These are phyloP conservation scores for Leucophenga maculata DNA, from an alignment of 2,888 invertebrate genomes.

Conservation along the genomic window DNA sequence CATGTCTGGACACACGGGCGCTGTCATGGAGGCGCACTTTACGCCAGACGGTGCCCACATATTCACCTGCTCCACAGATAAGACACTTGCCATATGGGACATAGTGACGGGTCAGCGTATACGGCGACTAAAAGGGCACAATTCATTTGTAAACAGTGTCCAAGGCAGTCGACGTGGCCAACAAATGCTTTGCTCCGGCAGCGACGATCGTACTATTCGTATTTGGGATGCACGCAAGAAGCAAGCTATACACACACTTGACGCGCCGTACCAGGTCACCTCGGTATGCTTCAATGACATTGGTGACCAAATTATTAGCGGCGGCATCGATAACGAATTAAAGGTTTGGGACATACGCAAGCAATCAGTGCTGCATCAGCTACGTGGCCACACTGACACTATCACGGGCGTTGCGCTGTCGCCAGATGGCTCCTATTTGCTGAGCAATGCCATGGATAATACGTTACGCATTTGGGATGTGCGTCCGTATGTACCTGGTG, in stretches of 20 bases:
- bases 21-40: conserved; percentile 93
- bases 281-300: conserved; percentile 95
- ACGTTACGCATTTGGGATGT: conserved; percentile 97
- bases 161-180: conserved; percentile 85
- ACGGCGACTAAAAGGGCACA: conserved; percentile 90
- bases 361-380: conserved; percentile 81
- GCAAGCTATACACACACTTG: conserved; percentile 82
- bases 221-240: conserved; percentile 94
- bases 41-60: conserved; percentile 88
- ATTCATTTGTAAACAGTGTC: conserved; percentile 82
- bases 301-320: conserved; percentile 93
- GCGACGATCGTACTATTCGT: conserved; percentile 93
- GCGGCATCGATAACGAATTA: conserved; percentile 97
- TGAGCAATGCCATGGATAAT: conserved; percentile 98
- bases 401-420: conserved; percentile 85
- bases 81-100: conserved; percentile 96
- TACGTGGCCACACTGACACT: conserved; percentile 96
- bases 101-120: conserved; percentile 88
- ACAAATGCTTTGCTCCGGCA: conserved; percentile 91
- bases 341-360: conserved; percentile 98
- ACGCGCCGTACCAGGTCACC: conserved; percentile 84
- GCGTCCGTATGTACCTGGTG: conserved; percentile 92
- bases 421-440: conserved; percentile 83
- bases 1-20: conserved; percentile 95
- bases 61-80: conserved; percentile 94